A percentile compares a stretch with the other conserved stretches of the same genome.
phyloP scores from a whole-genome alignment of 2,888 invertebrate genomes.

The Ophioninae sp. region DNA sequence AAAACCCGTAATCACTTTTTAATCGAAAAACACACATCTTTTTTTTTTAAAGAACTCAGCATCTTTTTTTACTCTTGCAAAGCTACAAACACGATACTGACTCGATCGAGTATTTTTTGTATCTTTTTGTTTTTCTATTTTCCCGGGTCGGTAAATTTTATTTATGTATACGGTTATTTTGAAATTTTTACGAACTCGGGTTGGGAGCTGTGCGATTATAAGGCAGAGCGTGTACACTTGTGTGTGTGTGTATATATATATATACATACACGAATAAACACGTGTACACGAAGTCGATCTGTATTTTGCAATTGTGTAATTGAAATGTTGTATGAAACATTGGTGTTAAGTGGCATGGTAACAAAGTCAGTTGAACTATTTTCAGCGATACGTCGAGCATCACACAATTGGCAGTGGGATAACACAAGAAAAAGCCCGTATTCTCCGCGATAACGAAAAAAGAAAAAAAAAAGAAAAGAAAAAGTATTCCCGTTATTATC shows the following conservation, averaged over 20 bases:
- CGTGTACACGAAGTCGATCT: conserved; percentile 20
- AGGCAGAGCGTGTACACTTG: conserved; percentile 11
- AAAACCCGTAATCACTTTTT: conserved; percentile 50
- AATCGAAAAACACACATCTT: conserved; percentile 26
- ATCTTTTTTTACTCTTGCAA: conserved; percentile 6
- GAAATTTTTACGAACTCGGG: conserved; percentile 58
- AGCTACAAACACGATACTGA: conserved; percentile 11
- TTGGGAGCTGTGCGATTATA: conserved; percentile 55
- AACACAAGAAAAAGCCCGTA: conserved; percentile 63
- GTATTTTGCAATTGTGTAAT: conserved; percentile 41
- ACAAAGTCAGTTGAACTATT: conserved; percentile 62
- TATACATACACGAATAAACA: background rate
- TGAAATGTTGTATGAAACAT: conserved; percentile 48
- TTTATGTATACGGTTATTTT: conserved; percentile 6
- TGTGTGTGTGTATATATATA: background rate
- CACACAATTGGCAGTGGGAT: conserved; percentile 64
- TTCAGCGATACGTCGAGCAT: conserved; percentile 62
- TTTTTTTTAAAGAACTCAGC: no score
- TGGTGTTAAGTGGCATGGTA: conserved; percentile 64
- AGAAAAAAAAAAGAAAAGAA: background rate
- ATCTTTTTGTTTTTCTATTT: conserved; percentile 27
- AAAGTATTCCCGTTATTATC: conserved; percentile 58
- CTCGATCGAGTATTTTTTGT: conserved; percentile 13
- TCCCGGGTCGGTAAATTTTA: background rate
- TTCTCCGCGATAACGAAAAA: conserved; percentile 59